A percentile compares a stretch with the other conserved stretches of the same genome.
phyloP scores from a whole-genome alignment of 30 jellyfish, hydroid and myxozoan genomes.

The Hydractinia symbiolongicarpus region DNA sequence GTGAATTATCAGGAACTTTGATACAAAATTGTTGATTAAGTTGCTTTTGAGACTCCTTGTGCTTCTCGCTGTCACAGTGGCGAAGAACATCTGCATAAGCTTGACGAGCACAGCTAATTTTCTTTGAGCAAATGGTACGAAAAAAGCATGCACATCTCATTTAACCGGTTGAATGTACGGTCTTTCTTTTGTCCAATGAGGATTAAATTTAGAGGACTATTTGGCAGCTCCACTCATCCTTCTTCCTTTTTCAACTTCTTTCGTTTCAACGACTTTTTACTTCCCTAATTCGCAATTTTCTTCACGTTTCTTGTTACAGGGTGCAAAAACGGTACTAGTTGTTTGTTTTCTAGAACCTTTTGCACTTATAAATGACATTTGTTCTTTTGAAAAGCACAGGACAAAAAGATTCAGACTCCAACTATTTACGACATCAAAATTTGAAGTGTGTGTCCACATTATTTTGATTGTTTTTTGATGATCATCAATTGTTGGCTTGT shows the following conservation, averaged over 20 bases:
- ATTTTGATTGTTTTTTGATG: not conserved
- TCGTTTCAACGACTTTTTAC: not conserved
- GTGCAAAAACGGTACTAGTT: not conserved
- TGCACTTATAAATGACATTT: not conserved
- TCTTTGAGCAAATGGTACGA: not conserved
- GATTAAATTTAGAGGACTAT: not conserved
- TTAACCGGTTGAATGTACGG: not conserved
- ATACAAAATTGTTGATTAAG: not conserved
- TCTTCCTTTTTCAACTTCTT: not conserved
- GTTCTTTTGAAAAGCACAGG: not conserved
- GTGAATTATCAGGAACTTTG: not conserved
- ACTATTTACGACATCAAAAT: not conserved
- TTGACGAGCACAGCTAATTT: slow-evolving; percentile 2
- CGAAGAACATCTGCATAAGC: not conserved
- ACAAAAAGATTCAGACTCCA: not conserved
- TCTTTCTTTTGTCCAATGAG: not conserved
- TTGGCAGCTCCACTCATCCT: not conserved
- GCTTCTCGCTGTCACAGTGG: not conserved
- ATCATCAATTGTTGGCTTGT: not conserved
- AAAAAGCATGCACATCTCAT: not conserved
- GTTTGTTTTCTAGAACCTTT: not conserved
- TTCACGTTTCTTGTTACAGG: not conserved
- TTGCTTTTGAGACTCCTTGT: not conserved
- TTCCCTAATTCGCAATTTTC: not conserved
- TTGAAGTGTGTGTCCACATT: not conserved